Evolutionary conservation across 1,140 invertebrate genomes (phyloP).

Genomic region (Zaprionus nigranus): DNA sequence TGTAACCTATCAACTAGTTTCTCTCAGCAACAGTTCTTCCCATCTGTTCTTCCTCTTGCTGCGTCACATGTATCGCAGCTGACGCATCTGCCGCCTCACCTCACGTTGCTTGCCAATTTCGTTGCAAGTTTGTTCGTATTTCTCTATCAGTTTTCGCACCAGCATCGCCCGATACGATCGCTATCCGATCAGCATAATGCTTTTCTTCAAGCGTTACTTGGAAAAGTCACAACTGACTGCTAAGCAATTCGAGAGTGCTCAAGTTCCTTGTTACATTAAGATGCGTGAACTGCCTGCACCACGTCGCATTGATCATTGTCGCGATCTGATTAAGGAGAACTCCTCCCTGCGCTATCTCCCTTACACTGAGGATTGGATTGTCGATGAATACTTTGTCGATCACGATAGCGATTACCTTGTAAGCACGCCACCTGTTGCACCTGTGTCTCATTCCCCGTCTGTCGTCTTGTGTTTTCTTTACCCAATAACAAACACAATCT

Average conservation of each 20-base stretch:
- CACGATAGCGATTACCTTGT: constrained; percentile 79
- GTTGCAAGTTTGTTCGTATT: constrained; percentile 8
- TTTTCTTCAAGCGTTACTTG: constrained; percentile 81
- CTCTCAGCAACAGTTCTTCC: constrained; percentile 12
- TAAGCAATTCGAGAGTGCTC: constrained; percentile 68
- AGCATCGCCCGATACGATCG: constrained; percentile 13
- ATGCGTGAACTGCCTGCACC: constrained; percentile 72
- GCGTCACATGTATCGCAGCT: constrained; percentile 17
- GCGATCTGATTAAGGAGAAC: constrained; percentile 64
- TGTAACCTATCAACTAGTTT: constrained; percentile 24
- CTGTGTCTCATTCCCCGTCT: constrained; percentile 4
- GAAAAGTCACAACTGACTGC: constrained; percentile 74
- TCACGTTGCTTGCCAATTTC: constrained; percentile 41
- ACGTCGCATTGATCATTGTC: constrained; percentile 53
- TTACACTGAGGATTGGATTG: constrained; percentile 78
- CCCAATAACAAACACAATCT: neutral
- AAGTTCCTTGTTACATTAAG: constrained; percentile 75
- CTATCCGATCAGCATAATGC: constrained; percentile 40
- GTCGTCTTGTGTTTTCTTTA: neutral
- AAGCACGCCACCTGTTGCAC: constrained; percentile 40
- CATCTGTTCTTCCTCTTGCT: neutral
- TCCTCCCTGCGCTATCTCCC: constrained; percentile 60
- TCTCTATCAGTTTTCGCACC: constrained; percentile 26
- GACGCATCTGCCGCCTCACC: constrained; percentile 2
- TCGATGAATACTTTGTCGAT: constrained; percentile 77